Percentiles rank a stretch among this genome's conserved stretches.
These are phyloP conservation scores for Caenorhabditis doughertyi DNA, from an alignment of 2,888 invertebrate genomes.

Conservation along the genomic window DNA sequence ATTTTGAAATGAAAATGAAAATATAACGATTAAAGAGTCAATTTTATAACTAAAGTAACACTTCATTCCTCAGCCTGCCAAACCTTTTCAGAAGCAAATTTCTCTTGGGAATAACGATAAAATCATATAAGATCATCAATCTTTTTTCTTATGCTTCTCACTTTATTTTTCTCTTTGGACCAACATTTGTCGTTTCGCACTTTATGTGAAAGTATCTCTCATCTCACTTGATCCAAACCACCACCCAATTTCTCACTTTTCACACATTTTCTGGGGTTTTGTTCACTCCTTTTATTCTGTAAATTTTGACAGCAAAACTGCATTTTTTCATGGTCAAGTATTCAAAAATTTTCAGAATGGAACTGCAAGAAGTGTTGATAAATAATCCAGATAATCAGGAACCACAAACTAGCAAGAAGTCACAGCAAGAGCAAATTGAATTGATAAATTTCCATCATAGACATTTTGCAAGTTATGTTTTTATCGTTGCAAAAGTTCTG, in stretches of 20 bases:
- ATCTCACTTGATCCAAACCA: conserved; percentile 13
- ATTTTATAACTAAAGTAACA: background rate
- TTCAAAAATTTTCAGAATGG: conserved; percentile 29
- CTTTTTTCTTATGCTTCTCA: conserved; percentile 23
- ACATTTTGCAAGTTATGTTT: conserved; percentile 44
- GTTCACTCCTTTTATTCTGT: no score
- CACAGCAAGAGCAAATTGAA: conserved; percentile 19
- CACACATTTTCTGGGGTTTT: conserved; percentile 19
- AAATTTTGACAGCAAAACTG: no score
- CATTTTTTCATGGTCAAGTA: no score
- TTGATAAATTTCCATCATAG: conserved; percentile 15
- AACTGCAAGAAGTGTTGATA: conserved; percentile 41
- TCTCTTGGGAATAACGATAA: conserved; percentile 8
- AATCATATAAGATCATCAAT: conserved; percentile 26
- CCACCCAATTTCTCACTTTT: conserved; percentile 26
- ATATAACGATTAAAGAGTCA: background rate
- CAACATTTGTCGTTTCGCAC: conserved; percentile 28
- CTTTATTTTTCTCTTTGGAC: conserved; percentile 2
- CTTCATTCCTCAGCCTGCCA: background rate
- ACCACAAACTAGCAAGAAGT: background rate
- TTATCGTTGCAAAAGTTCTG: conserved; percentile 21
- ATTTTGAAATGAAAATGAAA: background rate
- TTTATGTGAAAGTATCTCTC: conserved; percentile 13
- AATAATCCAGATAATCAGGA: conserved; percentile 12
- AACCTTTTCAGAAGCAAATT: background rate